Base-by-base conservation (phyloP, 2,113 vertebrate species). In the Beaufortia kweichowensis region DNA sequence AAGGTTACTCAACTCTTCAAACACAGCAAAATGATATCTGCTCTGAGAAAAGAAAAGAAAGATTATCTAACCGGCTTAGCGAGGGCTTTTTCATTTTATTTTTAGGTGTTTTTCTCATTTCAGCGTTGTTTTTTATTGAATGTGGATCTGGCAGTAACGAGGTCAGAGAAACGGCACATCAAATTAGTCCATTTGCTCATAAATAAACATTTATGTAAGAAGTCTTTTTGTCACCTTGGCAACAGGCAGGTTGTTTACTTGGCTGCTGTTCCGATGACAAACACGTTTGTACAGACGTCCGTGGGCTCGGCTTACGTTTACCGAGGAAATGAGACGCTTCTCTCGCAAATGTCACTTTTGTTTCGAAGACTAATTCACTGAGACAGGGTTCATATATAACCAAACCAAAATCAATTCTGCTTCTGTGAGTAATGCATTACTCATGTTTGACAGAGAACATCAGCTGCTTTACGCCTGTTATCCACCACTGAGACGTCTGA, bases 201-300 rank as follows among this genome's bases (percentile, higher is more conserved):
- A 75, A 84, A 84, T 84, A 81, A 81, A 81, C 76, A 84, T 86
- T 82, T 77, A 79, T 83, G 48, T 78, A 76, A 80, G 73, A 64
- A 57, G 80, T 61, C 72, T 77, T 70, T 81, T 83, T 79, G 74
- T 86, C 82, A 85, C 83, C 83, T 79, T 79, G 82, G 78, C 68
- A 84, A 84, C 81, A 76, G 79, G 74, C 76, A 81, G 76, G 76
- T 78, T 83, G 70, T 83, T 83, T 79, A 65, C 67, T 75, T 77
- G 77, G 64, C 66, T 33, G 78, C 76, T 56, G 82, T 63, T 41
- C 57, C 66, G 69, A 71, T 78, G 83, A 82, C 79, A 83, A 79
- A 80, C 77, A 74, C 55, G 73, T 84, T 86, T 79, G 62, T 61
- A 62, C 80, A 84, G 76, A 64, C 67, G 72, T 79, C 73, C 74